Conservation (phyloP, 2,113 vertebrate species). For the Sebastes schlegelii region DNA sequence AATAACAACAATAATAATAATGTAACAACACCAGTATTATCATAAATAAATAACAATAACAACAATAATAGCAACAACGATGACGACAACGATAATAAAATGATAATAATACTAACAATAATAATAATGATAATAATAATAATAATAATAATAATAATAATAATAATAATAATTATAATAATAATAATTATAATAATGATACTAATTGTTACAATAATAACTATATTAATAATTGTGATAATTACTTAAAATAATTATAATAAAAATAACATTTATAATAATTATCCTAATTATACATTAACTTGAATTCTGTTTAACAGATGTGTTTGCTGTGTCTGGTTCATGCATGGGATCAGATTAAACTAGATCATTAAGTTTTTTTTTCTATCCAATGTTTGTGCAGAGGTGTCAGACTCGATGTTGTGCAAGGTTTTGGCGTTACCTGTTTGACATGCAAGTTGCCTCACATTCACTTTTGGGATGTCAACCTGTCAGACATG, state of each 20-base stretch:
- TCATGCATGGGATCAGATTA: neutral
- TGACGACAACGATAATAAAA: too few species aligned
- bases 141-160: neutral
- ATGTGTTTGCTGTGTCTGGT: neutral
- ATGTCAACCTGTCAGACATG: slow-evolving; percentile 2
- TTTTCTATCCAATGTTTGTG: neutral
- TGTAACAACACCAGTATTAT: too few species aligned
- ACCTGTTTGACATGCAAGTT: slow-evolving; percentile 10
- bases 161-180: neutral
- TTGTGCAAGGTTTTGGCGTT: slow-evolving; percentile 36
- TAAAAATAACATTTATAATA: neutral
- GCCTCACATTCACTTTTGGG: neutral
- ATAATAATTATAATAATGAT: neutral
- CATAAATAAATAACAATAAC: neutral
- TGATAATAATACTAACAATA: neutral
- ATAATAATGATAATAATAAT: neutral
- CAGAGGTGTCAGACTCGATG: neutral
- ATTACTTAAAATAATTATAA: too few species aligned
- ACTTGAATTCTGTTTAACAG: neutral
- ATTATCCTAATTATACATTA: neutral
- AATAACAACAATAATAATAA: neutral
- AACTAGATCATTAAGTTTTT: neutral
- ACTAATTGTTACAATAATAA: neutral
- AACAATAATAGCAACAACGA: neutral
- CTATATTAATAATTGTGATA: too few species aligned